Conservation (phyloP, 2,888 invertebrate species). For the Ichneumoninae sp. region DNA sequence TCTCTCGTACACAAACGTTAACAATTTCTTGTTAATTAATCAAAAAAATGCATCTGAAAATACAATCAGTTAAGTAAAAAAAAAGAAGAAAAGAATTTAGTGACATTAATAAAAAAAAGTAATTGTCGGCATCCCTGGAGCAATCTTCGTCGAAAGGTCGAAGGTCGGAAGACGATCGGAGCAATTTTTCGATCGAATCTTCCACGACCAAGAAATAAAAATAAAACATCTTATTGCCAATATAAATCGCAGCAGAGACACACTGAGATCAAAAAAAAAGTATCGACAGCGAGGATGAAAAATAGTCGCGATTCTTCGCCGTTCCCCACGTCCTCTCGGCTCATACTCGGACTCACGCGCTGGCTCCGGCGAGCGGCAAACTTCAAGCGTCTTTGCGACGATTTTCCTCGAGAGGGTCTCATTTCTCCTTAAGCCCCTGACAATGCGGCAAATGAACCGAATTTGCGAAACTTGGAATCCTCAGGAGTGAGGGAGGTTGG, state of each 20-base stretch:
- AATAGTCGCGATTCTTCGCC: slow-evolving; percentile 15
- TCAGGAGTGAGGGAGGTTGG: slow-evolving; percentile 19
- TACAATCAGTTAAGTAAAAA: too few species aligned
- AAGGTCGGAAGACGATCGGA: too few species aligned
- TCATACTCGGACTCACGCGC: slow-evolving; percentile 24
- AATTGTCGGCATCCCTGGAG: not conserved
- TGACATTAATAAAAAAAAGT: not conserved
- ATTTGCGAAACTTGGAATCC: slow-evolving; percentile 82
- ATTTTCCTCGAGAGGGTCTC: slow-evolving; percentile 80
- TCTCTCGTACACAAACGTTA: too few species aligned
- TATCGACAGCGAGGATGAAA: slow-evolving; percentile 11
- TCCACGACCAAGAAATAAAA: too few species aligned
- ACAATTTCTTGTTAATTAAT: too few species aligned
- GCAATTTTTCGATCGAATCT: too few species aligned
- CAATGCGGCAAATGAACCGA: slow-evolving; percentile 84
- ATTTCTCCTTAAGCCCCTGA: slow-evolving; percentile 81
- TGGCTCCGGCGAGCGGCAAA: slow-evolving; percentile 77
- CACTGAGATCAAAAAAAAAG: not conserved
- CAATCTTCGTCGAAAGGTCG: too few species aligned
- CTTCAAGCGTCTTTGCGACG: slow-evolving; percentile 83
- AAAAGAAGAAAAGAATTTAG: too few species aligned
- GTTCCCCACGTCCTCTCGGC: slow-evolving; percentile 17
- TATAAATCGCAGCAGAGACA: slow-evolving; percentile 1
- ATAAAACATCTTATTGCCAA: slow-evolving; percentile 2
- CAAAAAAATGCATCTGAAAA: too few species aligned